Base-by-base conservation (phyloP, 1,140 invertebrate genomes). In the Calosoma granatense region DNA sequence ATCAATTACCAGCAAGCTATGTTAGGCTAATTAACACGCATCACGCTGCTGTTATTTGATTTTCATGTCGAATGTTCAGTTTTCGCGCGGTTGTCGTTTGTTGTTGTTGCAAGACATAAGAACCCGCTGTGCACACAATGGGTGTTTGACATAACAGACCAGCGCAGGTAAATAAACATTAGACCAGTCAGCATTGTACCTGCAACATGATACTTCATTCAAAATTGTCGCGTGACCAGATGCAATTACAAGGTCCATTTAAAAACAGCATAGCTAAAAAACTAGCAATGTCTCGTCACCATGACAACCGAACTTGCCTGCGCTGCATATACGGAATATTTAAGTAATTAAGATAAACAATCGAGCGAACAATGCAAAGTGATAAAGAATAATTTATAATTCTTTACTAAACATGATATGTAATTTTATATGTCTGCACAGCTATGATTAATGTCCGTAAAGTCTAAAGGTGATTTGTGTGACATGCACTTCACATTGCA, bases 301-400 rank as follows among this genome's bases (percentile, higher is more conserved):
- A 36, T 36, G 26, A n/a, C n/a, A 36, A 36, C 26, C 6, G n/a
- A 36, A n/a, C n/a, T n/a, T 36, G n/a, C 26, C 6, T 36, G 26
- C 26, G n/a, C n/a, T 36, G 26, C 26, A 36, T 47, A 47, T 47
- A 47, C 6, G 41, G 41, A 47, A 47, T 17, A 47, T 12, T 6
- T 9, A 47, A 47, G 41, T 47, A 47, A 47, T 47, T 47, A 47
- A 47, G 41, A 47, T 47, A 47, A 17, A 47, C 9, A 47, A 47
- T 47, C 41, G 17, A 4, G 9, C 15, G 41, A 17, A 9, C 6
- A 6, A 47, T 47, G 41, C 17, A 47, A 12, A 47, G 4, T 9
- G 41, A 47, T 47, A 47, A 47, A 9, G 41, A 17, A 47, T 47
- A 47, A 47, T 47, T 47, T 47, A 47, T 47, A 47, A 47, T 47